Conservation (phyloP, 2,797 vertebrate genomes). For the Rhynchonycteris naso region DNA sequence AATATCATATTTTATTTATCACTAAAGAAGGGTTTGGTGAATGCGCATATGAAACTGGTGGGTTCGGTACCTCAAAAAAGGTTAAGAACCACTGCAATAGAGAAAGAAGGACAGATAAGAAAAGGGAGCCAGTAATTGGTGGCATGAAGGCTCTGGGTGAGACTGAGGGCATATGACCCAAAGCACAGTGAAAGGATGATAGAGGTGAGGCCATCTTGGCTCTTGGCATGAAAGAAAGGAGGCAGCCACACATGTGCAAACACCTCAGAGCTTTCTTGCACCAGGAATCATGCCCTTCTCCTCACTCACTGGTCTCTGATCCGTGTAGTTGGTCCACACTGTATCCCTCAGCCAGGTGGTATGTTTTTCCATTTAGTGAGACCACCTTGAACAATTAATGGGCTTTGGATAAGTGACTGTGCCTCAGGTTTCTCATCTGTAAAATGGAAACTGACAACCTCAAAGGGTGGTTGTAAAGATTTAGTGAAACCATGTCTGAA, state of each 20-base stretch:
- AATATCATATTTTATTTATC: too few species aligned
- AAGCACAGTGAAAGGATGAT: background rate
- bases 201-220: background rate
- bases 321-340: background rate
- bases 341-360: background rate
- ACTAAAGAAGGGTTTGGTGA: too few species aligned
- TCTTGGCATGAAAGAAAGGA: background rate
- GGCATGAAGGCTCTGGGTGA: background rate
- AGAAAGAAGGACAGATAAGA: background rate
- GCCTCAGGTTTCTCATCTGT: background rate
- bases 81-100: too few species aligned
- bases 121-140: background rate
- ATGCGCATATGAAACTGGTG: too few species aligned
- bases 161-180: background rate
- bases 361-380: too few species aligned
- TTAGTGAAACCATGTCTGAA: too few species aligned
- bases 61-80: too few species aligned
- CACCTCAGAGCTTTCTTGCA: background rate
- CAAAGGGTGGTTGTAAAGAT: background rate
- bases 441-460: background rate
- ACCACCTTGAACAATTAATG: background rate
- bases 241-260: too few species aligned
- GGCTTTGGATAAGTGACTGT: background rate
- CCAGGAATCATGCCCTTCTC: background rate
- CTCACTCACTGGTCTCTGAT: fast-evolving